phyloP scores from a whole-genome alignment of 2,888 invertebrate species.

The Caenorhabditis afra region DNA sequence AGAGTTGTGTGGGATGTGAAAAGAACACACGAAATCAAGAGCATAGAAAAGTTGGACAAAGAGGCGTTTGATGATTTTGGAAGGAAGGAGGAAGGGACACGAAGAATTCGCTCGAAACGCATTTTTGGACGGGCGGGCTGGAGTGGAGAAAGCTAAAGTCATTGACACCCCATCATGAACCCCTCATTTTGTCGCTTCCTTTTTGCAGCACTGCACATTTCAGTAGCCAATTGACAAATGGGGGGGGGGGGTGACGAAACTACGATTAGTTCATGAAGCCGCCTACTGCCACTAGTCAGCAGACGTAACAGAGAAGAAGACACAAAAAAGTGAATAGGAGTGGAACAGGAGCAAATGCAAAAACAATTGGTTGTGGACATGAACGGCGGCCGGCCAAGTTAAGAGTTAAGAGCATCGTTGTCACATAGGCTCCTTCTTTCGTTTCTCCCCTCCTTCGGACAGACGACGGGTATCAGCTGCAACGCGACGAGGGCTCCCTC shows the following conservation, averaged over 20 bases:
- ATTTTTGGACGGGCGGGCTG: conserved; percentile 26
- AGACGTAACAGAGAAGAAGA: conserved; percentile 24
- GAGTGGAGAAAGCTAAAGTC: conserved; percentile 18
- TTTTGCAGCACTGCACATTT: background rate
- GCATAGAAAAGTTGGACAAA: conserved; percentile 55
- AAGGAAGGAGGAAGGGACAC: no score
- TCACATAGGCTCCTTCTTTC: conserved; percentile 29
- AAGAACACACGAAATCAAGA: conserved; percentile 55
- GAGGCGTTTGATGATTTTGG: conserved; percentile 55
- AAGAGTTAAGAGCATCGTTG: conserved; percentile 58
- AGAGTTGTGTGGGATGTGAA: conserved; percentile 39
- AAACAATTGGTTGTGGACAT: conserved; percentile 64
- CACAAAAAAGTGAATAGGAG: conserved; percentile 42
- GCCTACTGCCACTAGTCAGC: conserved; percentile 18
- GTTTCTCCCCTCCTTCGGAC: background rate
- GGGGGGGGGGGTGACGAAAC: background rate
- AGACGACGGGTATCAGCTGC: conserved; percentile 38
- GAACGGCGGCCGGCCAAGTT: conserved; percentile 50
- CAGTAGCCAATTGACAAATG: no score
- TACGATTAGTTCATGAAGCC: conserved; percentile 32
- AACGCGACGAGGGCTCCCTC: conserved; percentile 14
- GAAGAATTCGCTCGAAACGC: conserved; percentile 39
- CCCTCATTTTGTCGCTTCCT: conserved; percentile 17
- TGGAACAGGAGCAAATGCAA: conserved; percentile 57
- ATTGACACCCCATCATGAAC: conserved; percentile 45